A percentile compares a stretch with the other conserved stretches of the same genome.
Conservation (phyloP, 2,113 vertebrate species). For the Xiphophorus couchianus region DNA sequence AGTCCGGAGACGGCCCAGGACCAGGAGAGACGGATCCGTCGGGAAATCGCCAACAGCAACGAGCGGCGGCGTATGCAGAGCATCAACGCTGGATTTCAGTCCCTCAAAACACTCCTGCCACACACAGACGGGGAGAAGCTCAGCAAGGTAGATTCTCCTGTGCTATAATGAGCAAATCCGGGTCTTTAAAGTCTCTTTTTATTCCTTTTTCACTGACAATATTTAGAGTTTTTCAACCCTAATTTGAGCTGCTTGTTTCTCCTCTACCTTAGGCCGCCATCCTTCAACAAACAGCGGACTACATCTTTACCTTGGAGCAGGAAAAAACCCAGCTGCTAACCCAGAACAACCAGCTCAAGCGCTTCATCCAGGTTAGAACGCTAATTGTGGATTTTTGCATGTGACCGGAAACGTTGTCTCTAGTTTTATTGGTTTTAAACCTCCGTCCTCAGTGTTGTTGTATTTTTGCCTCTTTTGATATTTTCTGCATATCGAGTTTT, state of each 20-base stretch:
- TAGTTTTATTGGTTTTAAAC: no score
- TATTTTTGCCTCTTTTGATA: no score
- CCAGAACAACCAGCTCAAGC: conserved; percentile 98
- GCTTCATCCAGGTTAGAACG: conserved; percentile 90
- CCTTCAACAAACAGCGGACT: conserved; percentile 96
- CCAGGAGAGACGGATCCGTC: conserved; percentile 95
- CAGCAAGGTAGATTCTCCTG: conserved; percentile 79
- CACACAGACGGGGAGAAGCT: conserved; percentile 98
- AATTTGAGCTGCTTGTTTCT: background rate
- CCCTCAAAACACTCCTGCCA: conserved; percentile 97
- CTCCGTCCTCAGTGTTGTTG: no score
- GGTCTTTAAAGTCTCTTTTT: background rate
- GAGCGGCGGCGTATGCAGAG: conserved; percentile 98
- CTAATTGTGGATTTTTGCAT: background rate
- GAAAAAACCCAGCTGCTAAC: conserved; percentile 96
- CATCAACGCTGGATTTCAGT: conserved; percentile 98
- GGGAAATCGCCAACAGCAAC: conserved; percentile 98
- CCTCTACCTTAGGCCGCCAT: conserved; percentile 88
- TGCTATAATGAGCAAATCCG: background rate
- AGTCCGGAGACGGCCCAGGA: conserved; percentile 97
- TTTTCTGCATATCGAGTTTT: no score
- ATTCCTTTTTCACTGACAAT: no score
- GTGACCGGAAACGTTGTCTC: no score
- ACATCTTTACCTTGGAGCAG: conserved; percentile 97
- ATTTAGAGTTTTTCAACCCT: background rate